phyloP scores from a whole-genome alignment of 2,797 vertebrate species.

The Jordanella pulchra region DNA sequence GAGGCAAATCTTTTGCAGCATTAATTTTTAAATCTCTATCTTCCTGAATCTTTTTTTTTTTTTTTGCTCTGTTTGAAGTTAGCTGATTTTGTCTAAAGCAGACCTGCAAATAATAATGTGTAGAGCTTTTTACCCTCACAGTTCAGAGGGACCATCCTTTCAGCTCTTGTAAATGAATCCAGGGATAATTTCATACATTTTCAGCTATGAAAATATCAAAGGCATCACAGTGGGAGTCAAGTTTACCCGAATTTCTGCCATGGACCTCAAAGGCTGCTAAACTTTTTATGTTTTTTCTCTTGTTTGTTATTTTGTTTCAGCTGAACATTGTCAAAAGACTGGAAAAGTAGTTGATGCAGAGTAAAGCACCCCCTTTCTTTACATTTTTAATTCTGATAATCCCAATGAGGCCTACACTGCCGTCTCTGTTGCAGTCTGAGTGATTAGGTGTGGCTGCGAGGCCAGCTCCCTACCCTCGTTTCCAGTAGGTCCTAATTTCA shows the following conservation, averaged over 20 bases:
- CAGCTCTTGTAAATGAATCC: constrained; percentile 66
- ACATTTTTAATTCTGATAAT: constrained; percentile 69
- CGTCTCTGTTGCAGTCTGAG: constrained; percentile 76
- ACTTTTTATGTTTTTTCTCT: constrained; percentile 55
- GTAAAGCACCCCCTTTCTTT: constrained; percentile 67
- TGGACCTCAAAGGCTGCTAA: constrained; percentile 52
- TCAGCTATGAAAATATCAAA: constrained; percentile 60
- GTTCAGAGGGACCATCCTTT: constrained; percentile 55
- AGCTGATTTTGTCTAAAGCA: constrained; percentile 66
- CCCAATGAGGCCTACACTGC: constrained; percentile 70
- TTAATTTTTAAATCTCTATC: constrained; percentile 79
- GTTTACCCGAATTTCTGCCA: constrained; percentile 61
- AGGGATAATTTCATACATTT: constrained; percentile 54
- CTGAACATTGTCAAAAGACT: constrained; percentile 65
- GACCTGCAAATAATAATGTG: constrained; percentile 71
- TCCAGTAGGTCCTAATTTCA: constrained; percentile 78
- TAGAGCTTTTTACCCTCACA: constrained; percentile 48
- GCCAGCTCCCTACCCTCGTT: constrained; percentile 72
- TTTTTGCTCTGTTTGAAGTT: constrained; percentile 72
- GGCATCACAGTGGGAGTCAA: constrained; percentile 59
- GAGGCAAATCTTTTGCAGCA: constrained; percentile 73
- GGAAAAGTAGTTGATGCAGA: constrained; percentile 77
- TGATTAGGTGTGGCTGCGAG: constrained; percentile 85
- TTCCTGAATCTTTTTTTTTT: constrained; percentile 74
- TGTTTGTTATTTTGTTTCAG: constrained; percentile 72